Conservation (phyloP, 2,797 vertebrate species). For the Dallia pectoralis region DNA sequence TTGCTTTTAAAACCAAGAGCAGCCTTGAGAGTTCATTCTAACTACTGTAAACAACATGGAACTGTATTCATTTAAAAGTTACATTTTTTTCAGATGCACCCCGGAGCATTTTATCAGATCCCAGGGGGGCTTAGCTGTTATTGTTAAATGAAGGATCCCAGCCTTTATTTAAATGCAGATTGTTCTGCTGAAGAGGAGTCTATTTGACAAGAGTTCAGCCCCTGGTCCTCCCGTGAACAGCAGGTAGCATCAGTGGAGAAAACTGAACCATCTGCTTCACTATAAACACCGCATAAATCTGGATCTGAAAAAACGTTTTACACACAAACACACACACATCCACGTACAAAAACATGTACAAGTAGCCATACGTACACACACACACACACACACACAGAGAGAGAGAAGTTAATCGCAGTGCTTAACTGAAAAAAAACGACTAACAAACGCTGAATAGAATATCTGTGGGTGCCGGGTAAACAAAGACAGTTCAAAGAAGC, state of each 20-base stretch:
- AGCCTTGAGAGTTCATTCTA: no score
- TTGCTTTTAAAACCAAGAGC: no score
- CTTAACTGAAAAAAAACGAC: no score
- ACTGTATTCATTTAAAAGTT: no score
- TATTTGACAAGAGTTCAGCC: background rate
- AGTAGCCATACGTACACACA: background rate
- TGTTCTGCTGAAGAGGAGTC: background rate
- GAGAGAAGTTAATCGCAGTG: background rate
- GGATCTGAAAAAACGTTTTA: background rate
- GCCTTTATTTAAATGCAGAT: background rate
- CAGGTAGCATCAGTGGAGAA: background rate
- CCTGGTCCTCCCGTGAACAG: background rate
- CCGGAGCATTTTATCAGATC: no score
- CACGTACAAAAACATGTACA: no score
- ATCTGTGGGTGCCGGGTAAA: no score
- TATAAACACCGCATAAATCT: conserved; percentile 3
- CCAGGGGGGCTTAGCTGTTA: background rate
- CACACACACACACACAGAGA: background rate
- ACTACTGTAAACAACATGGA: no score
- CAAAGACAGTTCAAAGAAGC: no score
- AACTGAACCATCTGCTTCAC: conserved; percentile 9
- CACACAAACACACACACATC: background rate
- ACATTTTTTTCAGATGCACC: no score
- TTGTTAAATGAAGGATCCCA: background rate
- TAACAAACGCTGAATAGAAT: no score